Percentiles rank a stretch among this genome's conserved stretches.
These are phyloP conservation scores for Poeciliopsis gracilis DNA, from an alignment of 2,797 vertebrate species.

Conservation along the genomic window DNA sequence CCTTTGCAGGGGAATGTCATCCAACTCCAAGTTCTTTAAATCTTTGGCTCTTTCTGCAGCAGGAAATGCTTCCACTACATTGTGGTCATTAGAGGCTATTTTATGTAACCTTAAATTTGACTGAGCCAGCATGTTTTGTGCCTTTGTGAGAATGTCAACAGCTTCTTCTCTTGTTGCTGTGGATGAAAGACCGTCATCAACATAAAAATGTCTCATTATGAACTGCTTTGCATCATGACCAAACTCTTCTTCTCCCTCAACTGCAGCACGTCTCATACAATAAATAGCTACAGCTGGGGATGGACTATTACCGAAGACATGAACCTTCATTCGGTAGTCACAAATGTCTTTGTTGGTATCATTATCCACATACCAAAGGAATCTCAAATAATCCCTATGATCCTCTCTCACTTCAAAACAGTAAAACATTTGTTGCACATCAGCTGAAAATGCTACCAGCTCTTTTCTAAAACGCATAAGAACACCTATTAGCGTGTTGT, in stretches of 20 bases:
- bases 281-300: neutral
- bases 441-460: neutral
- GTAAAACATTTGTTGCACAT: neutral
- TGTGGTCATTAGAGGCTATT: neutral
- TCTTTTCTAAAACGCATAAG: neutral
- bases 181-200: neutral
- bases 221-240: neutral
- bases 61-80: neutral
- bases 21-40: too few relatives aligned
- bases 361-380: slow-evolving; percentile 3
- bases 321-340: neutral
- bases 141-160: neutral
- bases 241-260: neutral
- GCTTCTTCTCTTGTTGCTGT: neutral
- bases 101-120: neutral
- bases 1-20: too few relatives aligned
- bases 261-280: neutral
- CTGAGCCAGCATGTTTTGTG: neutral
- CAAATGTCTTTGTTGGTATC: neutral
- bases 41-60: neutral
- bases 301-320: neutral
- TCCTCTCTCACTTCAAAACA: slow-evolving; percentile 9
- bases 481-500: neutral
- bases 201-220: neutral
- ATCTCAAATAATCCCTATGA: slow-evolving; percentile 8